phyloP scores from a whole-genome alignment of 2,888 invertebrate species.

The Torymus auratus region DNA sequence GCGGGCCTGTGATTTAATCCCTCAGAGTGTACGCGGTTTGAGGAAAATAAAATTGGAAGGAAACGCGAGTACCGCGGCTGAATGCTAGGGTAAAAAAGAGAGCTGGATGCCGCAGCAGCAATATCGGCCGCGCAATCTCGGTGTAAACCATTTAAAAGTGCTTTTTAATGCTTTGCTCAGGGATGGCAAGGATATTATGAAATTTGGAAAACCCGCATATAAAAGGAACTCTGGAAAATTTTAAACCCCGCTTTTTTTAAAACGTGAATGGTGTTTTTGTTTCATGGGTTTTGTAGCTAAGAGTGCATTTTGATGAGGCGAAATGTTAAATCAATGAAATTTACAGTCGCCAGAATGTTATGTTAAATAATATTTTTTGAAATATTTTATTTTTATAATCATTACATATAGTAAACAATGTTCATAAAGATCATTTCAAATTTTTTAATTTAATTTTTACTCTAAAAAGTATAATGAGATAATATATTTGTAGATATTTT shows the following conservation, averaged over 20 bases:
- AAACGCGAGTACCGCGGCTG: too few relatives aligned
- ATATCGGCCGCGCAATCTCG: conserved; percentile 23
- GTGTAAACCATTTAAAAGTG: conserved; percentile 45
- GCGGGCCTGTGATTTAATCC: conserved; percentile 52
- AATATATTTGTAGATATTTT: too few relatives aligned
- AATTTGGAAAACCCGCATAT: conserved; percentile 21
- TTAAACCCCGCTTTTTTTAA: conserved; percentile 10
- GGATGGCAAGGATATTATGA: conserved; percentile 13
- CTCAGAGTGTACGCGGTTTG: conserved; percentile 35
- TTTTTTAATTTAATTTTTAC: too few relatives aligned
- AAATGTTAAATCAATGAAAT: too few relatives aligned
- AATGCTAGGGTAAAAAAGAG: conserved; percentile 16
- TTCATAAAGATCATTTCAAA: too few relatives aligned
- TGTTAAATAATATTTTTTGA: too few relatives aligned
- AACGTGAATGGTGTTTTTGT: background rate
- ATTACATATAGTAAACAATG: too few relatives aligned
- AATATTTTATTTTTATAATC: too few relatives aligned
- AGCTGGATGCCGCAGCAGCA: conserved; percentile 27
- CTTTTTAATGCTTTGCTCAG: conserved; percentile 33
- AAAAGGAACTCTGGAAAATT: conserved; percentile 2
- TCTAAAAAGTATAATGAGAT: too few relatives aligned
- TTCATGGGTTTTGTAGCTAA: background rate
- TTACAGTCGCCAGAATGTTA: too few relatives aligned
- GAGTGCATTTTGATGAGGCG: background rate
- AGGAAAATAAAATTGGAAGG: conserved; percentile 41